Conservation (phyloP, 2,113 vertebrate genomes). For the Dolichotis patagonum region DNA sequence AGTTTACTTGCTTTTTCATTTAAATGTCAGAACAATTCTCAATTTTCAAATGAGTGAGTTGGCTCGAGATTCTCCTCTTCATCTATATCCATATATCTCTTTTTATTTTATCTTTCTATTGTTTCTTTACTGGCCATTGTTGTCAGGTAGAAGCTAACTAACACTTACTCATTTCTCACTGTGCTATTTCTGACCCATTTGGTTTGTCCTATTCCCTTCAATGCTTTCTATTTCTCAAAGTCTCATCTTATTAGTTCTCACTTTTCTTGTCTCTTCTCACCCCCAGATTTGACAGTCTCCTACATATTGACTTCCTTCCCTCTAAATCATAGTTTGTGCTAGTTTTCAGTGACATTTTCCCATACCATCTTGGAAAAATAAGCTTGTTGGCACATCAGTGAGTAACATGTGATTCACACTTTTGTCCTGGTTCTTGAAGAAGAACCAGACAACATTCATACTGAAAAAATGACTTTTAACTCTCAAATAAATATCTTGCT, state of each 20-base stretch:
- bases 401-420: neutral
- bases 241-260: constrained; percentile 9
- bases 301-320: neutral
- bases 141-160: neutral
- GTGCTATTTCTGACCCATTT: neutral
- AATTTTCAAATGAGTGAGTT: neutral
- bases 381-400: neutral
- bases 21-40: neutral
- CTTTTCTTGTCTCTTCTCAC: constrained; percentile 42
- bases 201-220: neutral
- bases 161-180: neutral
- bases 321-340: constrained; percentile 33
- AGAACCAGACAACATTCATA: neutral
- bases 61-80: neutral
- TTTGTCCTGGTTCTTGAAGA: constrained; percentile 6
- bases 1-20: constrained; percentile 31
- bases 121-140: neutral
- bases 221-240: neutral
- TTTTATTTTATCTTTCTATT: neutral
- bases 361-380: constrained; percentile 29
- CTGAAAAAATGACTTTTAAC: neutral
- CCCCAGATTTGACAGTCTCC: neutral
- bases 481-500: constrained; percentile 28
- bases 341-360: constrained; percentile 41
- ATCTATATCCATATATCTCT: neutral